Base-by-base conservation (phyloP, 2,797 vertebrate species). In the Xenopus petersii region DNA sequence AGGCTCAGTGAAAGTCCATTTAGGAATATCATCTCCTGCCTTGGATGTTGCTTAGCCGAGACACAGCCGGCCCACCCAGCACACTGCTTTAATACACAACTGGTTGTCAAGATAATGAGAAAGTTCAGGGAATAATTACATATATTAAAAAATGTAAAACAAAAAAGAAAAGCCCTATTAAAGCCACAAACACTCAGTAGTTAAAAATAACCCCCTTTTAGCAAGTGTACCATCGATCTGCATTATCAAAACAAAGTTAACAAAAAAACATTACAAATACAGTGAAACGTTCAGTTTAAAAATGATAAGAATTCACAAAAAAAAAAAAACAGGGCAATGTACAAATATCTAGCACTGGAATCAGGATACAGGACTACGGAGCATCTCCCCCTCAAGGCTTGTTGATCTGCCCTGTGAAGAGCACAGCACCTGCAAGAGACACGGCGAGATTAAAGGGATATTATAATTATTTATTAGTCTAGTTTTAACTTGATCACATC, bases 321-420 rank as follows among this genome's bases (percentile, higher is more conserved):
- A 30, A 26, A 26, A 26, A 2, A 82, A 86, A 51, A 15, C 81
- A 83, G 72, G 67, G 84, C 75, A 75, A 24, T 61, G 73, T 75
- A 48, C 59, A 66, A 75, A 70, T 83, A 86, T 85, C 88, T 75
- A 84, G 84, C 70, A 74, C 56, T 68, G 48, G 42, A 47, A 68
- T 56, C 51, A 56, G 49, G 11, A 12, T 42, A 9, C 36, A 42
- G 36, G 36, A 30, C 26, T 2, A 30, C 26, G 26, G 26, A 15
- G 11, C 49, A 10, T 12, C 11, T 51, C 12, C 49, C 49, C 11
- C 49, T 42, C 36, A 42, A 84, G 96, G 97, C 82, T 95, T 91
- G 90, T 95, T 95, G 86, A 98, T 93, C 89, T 97, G 95, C 73
- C 97, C 97, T 91, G 95, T 94, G 76, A 98, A 99, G 80, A 98